phyloP scores from a whole-genome alignment of 1,140 invertebrate genomes.

The Zaprionus africanus region DNA sequence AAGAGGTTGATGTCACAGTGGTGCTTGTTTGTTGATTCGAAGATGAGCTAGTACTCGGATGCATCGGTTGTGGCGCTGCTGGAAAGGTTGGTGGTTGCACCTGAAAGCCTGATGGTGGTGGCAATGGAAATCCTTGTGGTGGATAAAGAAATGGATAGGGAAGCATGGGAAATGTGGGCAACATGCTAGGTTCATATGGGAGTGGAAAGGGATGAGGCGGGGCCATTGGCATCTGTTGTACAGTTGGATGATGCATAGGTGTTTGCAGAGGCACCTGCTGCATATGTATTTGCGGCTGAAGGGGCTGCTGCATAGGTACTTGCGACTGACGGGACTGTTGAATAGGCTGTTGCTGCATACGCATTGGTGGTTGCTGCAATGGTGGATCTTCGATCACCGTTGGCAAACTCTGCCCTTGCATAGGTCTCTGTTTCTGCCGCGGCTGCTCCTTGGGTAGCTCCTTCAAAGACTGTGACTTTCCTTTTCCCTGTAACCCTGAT shows the following conservation, averaged over 20 bases:
- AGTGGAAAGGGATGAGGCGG: constrained; percentile 16
- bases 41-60: not conserved
- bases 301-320: not conserved
- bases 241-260: not conserved
- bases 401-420: not conserved
- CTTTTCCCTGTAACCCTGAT: not conserved
- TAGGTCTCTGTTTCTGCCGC: not conserved
- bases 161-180: constrained; percentile 42
- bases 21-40: constrained; percentile 2
- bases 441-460: not conserved
- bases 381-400: not conserved
- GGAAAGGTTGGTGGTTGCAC: constrained; percentile 2
- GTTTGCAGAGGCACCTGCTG: not conserved
- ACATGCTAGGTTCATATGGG: constrained; percentile 14
- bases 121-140: not conserved
- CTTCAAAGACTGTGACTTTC: not conserved
- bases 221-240: constrained; percentile 15
- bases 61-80: not conserved
- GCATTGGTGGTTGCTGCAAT: not conserved
- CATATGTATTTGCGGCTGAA: not conserved
- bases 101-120: not conserved
- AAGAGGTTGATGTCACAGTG: constrained; percentile 29
- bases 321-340: not conserved
- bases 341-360: not conserved
- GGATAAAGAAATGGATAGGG: constrained; percentile 35